A percentile compares a stretch with the other conserved stretches of the same genome.
Conservation (phyloP, 1,140 invertebrate species). For the Meloidogyne chitwoodi region DNA sequence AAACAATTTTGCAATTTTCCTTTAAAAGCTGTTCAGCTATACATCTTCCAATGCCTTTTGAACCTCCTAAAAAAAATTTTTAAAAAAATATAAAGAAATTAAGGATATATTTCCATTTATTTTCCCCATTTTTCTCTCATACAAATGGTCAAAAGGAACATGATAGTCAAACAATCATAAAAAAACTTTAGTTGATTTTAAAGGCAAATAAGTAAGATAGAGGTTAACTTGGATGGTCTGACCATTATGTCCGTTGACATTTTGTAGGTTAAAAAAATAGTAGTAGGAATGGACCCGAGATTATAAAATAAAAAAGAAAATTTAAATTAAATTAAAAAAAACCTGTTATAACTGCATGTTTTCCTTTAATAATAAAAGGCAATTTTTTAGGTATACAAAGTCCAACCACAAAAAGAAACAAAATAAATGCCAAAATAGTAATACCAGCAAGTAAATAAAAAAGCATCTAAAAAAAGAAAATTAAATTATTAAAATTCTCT, state of each 20-base stretch:
- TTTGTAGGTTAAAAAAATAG: no score
- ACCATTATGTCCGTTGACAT: no score
- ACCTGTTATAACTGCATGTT: conserved; percentile 47
- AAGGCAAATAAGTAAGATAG: no score
- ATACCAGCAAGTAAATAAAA: conserved; percentile 11
- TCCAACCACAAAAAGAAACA: conserved; percentile 1
- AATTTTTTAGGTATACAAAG: conserved; percentile 19
- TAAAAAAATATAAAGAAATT: conserved; percentile 24
- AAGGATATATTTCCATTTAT: no score
- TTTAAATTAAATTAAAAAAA: conserved; percentile 6
- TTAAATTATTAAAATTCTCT: neutral
- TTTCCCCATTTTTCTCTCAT: no score
- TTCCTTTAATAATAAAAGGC: conserved; percentile 36
- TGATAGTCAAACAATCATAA: no score
- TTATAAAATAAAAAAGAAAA: no score
- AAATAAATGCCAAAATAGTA: neutral
- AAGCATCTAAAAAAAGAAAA: neutral
- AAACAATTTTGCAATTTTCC: conserved; percentile 75
- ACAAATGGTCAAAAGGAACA: no score
- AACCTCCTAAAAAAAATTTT: conserved; percentile 72
- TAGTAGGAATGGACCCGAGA: no score
- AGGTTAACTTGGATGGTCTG: no score
- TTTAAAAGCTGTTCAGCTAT: conserved; percentile 73
- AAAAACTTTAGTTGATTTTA: no score
- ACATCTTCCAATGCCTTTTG: conserved; percentile 86